Base-by-base conservation (phyloP, 2,888 invertebrate genomes). In the Chloroclystis v-ata region DNA sequence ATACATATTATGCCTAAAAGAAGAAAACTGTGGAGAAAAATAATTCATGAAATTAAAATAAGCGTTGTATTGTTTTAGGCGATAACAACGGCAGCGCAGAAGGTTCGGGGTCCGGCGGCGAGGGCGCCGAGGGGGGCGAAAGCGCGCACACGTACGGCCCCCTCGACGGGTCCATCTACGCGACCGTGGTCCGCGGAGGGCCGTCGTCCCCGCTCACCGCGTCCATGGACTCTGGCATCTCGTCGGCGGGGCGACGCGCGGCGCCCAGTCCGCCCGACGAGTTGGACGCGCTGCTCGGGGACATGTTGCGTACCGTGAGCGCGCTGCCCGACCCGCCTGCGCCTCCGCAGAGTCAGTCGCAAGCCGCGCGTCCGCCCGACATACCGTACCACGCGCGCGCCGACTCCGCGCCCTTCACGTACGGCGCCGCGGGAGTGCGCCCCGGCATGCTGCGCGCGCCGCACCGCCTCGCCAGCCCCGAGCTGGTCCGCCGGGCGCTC, bases 331-430 rank as follows among this genome's bases (percentile, higher is more conserved):
- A 92, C 72, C 75, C 83, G 68, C 73, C 76, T 47, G 67, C 69
- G 65, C n/a, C n/a, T n/a, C 54, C 63, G 44, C 54, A 56, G 49
- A 60, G 69, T 52, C 89, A 89, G 68, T 88, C 89, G 65, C 87
- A 78, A 72, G 86, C 80, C 74, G 90, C 89, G 72, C 75, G 78
- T 53, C 73, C 73, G 66, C 70, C 71, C 52, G 85, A 92, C 77
- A 95, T 95, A 77, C 96, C 97, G 63, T 97, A 97, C 86, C 96
- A 97, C 92, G 96, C 96, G 70, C 91, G 96, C 69, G 92, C 94
- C 63, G 94, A 96, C 81, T 94, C 95, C 66, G 92, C 94, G 66
- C 97, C 97, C 54, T 96, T 96, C 85, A 94, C 95, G 47, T 97
- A 97, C 91, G 95, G 95, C 47, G 92, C 91, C 53, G 91, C 92